Evolutionary conservation across 2,797 vertebrate genomes (phyloP), one percentile per base, ranked within the genome.

Genomic region (Threskiornis aethiopicus): DNA sequence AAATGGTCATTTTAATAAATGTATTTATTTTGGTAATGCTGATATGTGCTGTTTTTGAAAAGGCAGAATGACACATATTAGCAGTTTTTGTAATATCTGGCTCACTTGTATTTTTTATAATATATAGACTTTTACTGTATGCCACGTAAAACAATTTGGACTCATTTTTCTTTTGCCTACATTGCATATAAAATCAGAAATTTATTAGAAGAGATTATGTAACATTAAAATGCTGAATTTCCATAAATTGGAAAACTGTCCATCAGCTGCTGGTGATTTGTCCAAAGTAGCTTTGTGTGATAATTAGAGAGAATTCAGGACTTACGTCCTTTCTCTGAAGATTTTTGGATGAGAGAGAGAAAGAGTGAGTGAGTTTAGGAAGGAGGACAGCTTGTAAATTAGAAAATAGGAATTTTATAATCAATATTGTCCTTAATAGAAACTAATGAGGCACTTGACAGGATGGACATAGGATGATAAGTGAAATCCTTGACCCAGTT

Each of bases 1-100:
- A 96, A 97, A 93, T 86, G 81, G 19, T 80, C 37, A 26, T 93
- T 95, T 73, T 91, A 79, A 91, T 87, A 76, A 94, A 92, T 86
- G 52, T 86, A 49, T 89, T 94, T 95, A 87, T 93, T 97, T 97
- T 94, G 76, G 69, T 92, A 52, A 8, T 78, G 46, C 67, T 92
- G 82, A 82, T 95, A 85, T 57, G 33, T 46, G 61, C 31, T 92
- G 24, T 79, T 95, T 97, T 96, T 82, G 71, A 88, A 94, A 83
- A 90, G 65, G 18, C 54, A 37, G 49, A 91, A 46, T 75, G 49
- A 61, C 25, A 51, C 10, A 33, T 62, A 26, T 54, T 88, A 69
- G 11, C 35, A 13, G 47, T 70, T 79, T 88, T 85, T 78, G 35
- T 84, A 79, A 64, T 73, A 58, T 89, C 31, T 59, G 33, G 9